Evolutionary conservation across 1,140 invertebrate genomes (phyloP), one percentile per base, ranked within the genome.

Genomic region (Drosophila orena): DNA sequence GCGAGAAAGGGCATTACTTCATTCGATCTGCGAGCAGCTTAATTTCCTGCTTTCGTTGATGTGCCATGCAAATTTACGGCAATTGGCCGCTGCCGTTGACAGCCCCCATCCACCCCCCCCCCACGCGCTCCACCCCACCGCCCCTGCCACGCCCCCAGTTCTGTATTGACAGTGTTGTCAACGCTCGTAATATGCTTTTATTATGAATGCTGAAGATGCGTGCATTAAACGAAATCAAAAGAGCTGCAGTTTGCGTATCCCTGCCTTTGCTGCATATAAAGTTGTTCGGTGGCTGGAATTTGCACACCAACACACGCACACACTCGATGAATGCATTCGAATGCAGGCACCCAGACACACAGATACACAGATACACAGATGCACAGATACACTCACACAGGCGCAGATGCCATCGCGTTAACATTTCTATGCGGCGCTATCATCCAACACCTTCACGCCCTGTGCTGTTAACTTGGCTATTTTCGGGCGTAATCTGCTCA

Each of bases 111-210:
- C 17, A 17, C 22, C 11, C 24, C 40, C 34, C 0, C 22, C 30
- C 3, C 37, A n/a, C n/a, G n/a, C n/a, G n/a, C 1, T 14, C 12
- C 5, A 4, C 11, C 11, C 37, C 12, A 4, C 14, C 37, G 27
- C 30, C 43, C 35, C 40, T 47, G 50, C 40, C 43, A 44, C 40
- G 50, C n/a, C 27, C 27, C n/a, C 37, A 40, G 11, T 14, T 38
- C 44, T 74, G 71, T 83, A 89, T 88, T 89, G 84, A 88, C 83
- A 88, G 66, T 76, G 81, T 66, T 88, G 83, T 88, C 83, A 89
- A 74, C 83, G 65, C 66, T 69, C 77, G 77, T 88, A 88, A 89
- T 81, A 79, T 88, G 84, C 62, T 73, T 83, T 86, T 86, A 79
- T 86, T 89, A 86, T 76, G 81, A 57, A 68, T 49, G 74, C 52